Conservation (phyloP, 2,888 invertebrate genomes). For the Griposia aprilina region DNA sequence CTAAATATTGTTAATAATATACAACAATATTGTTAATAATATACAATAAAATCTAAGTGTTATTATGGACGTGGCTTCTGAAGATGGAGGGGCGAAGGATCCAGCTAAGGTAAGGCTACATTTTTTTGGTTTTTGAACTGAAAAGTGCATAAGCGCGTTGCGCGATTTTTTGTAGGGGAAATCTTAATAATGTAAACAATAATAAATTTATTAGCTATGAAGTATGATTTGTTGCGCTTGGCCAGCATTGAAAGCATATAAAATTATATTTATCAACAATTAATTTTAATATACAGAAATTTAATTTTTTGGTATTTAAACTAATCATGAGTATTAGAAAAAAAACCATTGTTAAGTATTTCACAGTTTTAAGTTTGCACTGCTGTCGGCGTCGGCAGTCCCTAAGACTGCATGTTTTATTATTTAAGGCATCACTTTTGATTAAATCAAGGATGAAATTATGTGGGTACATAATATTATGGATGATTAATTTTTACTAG, state of each 20-base stretch:
- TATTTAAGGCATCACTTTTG: background rate
- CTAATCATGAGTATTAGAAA: background rate
- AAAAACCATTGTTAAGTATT: background rate
- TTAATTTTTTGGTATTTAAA: background rate
- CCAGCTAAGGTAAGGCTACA: constrained; percentile 7
- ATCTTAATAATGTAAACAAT: background rate
- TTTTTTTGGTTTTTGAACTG: background rate
- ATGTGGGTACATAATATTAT: background rate
- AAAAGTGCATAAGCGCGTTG: no score
- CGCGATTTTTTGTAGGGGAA: background rate
- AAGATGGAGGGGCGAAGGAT: background rate
- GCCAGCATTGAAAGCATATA: background rate
- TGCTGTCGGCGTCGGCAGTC: background rate
- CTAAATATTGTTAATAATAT: background rate
- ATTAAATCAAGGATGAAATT: background rate
- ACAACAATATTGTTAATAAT: background rate
- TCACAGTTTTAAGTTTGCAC: no score
- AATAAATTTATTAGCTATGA: no score
- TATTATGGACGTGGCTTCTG: constrained; percentile 18
- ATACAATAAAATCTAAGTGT: background rate
- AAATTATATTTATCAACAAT: background rate
- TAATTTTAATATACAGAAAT: background rate
- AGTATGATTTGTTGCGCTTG: background rate
- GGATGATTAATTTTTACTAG: background rate
- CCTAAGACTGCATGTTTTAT: background rate